Evolutionary conservation across 2,113 vertebrate genomes (phyloP), one percentile per base, ranked within the genome.

Genomic region (Mormoops blainvillei): DNA sequence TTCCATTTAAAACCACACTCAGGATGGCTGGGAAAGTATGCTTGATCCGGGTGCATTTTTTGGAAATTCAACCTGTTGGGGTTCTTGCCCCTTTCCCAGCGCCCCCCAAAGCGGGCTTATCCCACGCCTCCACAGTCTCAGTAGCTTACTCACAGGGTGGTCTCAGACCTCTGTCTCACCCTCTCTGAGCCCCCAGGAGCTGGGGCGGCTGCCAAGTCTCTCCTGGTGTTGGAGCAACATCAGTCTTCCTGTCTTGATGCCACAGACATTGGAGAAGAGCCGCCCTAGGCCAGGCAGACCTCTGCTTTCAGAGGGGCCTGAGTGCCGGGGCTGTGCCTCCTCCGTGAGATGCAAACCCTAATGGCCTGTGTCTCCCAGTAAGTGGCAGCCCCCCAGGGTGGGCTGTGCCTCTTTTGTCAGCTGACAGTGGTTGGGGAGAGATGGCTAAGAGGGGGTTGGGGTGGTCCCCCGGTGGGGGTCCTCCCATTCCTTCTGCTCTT

Each of bases 1-100:
- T 97, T 94, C 91, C 97, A 97, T 97, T 96, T 89, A 96, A 97
- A 97, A 97, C 97, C 97, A 87, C 97, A 96, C 70, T 93, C 0
- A 24, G 61, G 76, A 76, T 91, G 97, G 78, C 92, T 97, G 97
- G 93, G 94, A 95, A 97, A 94, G 84, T 50, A 76, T 1, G 45
- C 82, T 9, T 13, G 33, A 77, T 97, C 74, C 70, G 33, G 52
- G 73, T 22, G 19, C 50, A 68, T 68, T 94, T 92, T 93, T 61
- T 7, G 8, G 85, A 95, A 97, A 97, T 83, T 91, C 96, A 97
- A 95, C 97, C 97, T 98, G 97, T 95, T 91, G 56, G 87, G 26
- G 65, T 95, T 93, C 73, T 91, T 94, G 54, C 43, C 91, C 73
- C 94, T 91, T 94, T 90, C 83, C 83, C 31, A 38, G 73, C 74